Conservation (phyloP, 2,888 invertebrate species). For the Thelaira solivaga region DNA sequence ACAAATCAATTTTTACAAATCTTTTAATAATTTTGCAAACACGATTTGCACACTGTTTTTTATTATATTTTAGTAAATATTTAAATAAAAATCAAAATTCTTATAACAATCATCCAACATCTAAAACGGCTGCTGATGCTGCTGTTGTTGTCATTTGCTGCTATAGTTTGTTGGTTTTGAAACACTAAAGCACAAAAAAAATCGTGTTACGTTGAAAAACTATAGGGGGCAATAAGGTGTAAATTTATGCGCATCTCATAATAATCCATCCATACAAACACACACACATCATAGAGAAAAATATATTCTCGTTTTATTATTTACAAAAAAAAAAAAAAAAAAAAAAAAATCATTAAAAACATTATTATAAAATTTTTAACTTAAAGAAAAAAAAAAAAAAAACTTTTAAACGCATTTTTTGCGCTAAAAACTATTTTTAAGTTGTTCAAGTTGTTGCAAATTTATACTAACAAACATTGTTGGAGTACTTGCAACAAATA, state of each 20-base stretch:
- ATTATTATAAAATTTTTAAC: slow-evolving; percentile 54
- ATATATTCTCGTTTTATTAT: background rate
- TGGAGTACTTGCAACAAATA: slow-evolving; percentile 31
- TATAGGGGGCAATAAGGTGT: slow-evolving; percentile 76
- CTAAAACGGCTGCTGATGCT: too few species aligned
- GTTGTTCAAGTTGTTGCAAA: slow-evolving; percentile 40
- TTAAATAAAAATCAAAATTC: slow-evolving; percentile 30
- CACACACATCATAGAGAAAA: slow-evolving; percentile 5
- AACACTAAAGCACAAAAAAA: too few species aligned
- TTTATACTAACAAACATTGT: slow-evolving; percentile 1
- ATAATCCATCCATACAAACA: too few species aligned
- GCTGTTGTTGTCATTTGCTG: background rate
- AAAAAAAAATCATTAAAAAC: slow-evolving; percentile 46
- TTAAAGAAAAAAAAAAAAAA: slow-evolving; percentile 22
- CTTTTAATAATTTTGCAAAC: slow-evolving; percentile 27
- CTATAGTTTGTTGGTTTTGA: background rate
- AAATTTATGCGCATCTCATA: slow-evolving; percentile 70
- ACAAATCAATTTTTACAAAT: slow-evolving; percentile 41
- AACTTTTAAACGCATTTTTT: slow-evolving; percentile 56
- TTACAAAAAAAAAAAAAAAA: background rate
- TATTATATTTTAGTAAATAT: slow-evolving; percentile 15
- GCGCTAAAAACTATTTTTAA: slow-evolving; percentile 33
- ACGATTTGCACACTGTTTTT: slow-evolving; percentile 37
- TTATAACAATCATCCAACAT: too few species aligned
- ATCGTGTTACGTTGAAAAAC: slow-evolving; percentile 58